Percentiles rank a stretch among this genome's conserved stretches.
Conservation (phyloP, 2,113 vertebrate genomes). For the Tychaedon coryphoeus region DNA sequence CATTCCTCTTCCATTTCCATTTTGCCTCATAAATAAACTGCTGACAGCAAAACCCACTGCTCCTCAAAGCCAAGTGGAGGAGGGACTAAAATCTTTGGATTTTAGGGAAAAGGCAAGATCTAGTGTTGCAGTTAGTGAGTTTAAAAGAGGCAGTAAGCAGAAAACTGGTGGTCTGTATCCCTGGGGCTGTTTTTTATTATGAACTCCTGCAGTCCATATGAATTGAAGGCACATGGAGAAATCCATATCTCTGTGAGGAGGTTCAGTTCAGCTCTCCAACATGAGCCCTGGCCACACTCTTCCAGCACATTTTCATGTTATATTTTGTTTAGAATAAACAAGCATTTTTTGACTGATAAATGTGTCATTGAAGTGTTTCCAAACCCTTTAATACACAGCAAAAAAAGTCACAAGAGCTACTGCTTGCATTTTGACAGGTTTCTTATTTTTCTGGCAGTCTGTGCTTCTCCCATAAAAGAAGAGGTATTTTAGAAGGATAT, state of each 20-base stretch:
- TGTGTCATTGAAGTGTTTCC: not conserved
- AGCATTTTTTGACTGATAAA: not conserved
- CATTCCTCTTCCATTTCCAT: not conserved
- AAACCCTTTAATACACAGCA: not conserved
- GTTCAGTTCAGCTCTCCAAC: not conserved
- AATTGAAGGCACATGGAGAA: not conserved
- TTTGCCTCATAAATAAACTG: not conserved
- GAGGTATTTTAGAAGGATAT: not conserved
- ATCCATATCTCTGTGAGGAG: not conserved
- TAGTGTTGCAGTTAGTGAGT: not conserved
- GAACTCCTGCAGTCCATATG: not conserved
- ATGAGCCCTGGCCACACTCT: fast-evolving
- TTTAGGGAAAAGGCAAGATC: not conserved
- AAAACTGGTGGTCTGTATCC: not conserved
- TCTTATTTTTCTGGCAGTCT: not conserved
- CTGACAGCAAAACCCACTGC: not conserved
- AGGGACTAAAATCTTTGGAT: not conserved
- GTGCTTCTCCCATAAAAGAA: not conserved
- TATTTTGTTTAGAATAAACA: not conserved
- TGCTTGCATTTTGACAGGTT: not conserved
- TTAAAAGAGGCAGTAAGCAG: not conserved
- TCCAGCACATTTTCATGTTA: not conserved
- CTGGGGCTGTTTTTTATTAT: not conserved
- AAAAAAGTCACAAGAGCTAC: not conserved
- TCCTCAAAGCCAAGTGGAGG: not conserved